Evolutionary conservation across 2,113 vertebrate genomes (phyloP), one percentile per base, ranked within the genome.

Genomic region (Datnioides undecimradiatus): DNA sequence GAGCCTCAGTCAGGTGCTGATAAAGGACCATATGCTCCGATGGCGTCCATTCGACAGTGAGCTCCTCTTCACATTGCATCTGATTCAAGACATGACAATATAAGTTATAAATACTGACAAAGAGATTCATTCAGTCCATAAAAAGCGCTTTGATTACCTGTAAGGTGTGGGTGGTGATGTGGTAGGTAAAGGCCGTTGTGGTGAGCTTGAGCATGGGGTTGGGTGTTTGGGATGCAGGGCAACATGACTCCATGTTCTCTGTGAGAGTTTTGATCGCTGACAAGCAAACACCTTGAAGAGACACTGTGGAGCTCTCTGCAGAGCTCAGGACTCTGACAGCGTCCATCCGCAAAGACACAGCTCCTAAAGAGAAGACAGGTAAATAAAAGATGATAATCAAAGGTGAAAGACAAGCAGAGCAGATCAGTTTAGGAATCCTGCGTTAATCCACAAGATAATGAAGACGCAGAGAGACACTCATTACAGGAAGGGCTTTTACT

Each of bases 1-100:
- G 70, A 45, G 95, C 96, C 79, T 97, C 96, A 59, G 95, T 87
- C 49, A 91, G 64, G 84, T 99, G 98, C 58, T 99, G 97, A 86
- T 97, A 99, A 23, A 99, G 82, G 79, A 97, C 96, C 97, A 99
- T 99, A 93, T 99, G 98, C 90, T 97, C 95, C 0, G 94, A 92
- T 0, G 98, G 96, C 1, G 96, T 97, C 98, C 98, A 99, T 4
- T 96, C 94, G 4, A 97, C 80, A 0, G 85, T 86, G 73, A 99
- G 90, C 40, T 95, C 94, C n/a, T 97, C 91, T 0, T 96, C 94
- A 2, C 96, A 97, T 55, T 95, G 95, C 83, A 98, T 87, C 98
- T 99, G 87, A 51, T 49, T 4, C n/a, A 68, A 66, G 40, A 75
- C 34, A 49, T n/a, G n/a, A n/a, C 12, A 40, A 63, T 19, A 34